Evolutionary conservation across 35 echinoderm and acorn worm species (phyloP).

Genomic region (Ophiothrix spiculata): DNA sequence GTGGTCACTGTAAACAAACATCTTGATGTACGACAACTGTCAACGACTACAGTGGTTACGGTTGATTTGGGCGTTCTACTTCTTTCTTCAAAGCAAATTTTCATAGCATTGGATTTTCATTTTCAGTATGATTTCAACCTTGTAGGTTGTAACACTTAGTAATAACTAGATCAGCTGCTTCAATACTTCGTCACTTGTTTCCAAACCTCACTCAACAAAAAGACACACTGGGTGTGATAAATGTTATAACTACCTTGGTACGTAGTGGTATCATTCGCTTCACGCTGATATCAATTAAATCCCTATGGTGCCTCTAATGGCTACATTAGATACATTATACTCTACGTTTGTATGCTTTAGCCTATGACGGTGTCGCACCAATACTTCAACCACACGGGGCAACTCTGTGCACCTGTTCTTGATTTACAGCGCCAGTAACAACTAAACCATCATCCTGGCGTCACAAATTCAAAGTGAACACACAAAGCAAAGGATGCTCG

Average conservation of each 20-base stretch:
- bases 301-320: not conserved
- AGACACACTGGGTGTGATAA: not conserved
- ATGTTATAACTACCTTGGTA: not conserved
- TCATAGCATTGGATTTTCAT: too few species aligned
- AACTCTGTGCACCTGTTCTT: not conserved
- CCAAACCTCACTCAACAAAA: not conserved
- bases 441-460: not conserved
- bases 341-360: not conserved
- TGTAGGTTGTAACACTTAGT: not conserved
- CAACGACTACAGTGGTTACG: too few species aligned
- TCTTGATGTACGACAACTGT: too few species aligned
- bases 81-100: too few species aligned
- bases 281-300: not conserved
- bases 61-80: too few species aligned
- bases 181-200: not conserved
- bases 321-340: not conserved
- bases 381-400: not conserved
- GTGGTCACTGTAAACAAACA: too few species aligned
- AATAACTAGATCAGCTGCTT: not conserved
- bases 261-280: too few species aligned
- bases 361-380: not conserved
- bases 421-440: not conserved
- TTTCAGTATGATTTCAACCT: too few species aligned
- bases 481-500: not conserved
- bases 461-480: not conserved